Percentiles rank a stretch among this genome's conserved stretches.
phyloP scores from a whole-genome alignment of 2,113 vertebrate genomes.

The Tauraco erythrolophus region DNA sequence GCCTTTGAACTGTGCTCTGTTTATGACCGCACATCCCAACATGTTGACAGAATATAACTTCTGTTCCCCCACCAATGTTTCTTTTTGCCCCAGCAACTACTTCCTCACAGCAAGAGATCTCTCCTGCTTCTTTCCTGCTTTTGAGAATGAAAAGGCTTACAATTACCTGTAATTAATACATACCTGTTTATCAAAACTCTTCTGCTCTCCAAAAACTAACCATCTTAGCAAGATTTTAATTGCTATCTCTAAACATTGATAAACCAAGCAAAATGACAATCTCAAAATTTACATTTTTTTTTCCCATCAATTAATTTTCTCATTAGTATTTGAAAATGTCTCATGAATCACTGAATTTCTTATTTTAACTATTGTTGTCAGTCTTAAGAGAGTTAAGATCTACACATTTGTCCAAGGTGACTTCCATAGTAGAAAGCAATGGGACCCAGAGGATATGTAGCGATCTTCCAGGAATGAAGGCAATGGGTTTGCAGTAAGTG shows the following conservation, averaged over 20 bases:
- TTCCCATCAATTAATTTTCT: background rate
- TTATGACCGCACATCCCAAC: background rate
- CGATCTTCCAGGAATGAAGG: background rate
- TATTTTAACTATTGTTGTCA: background rate
- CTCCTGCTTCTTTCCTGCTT: background rate
- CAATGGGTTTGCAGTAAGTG: background rate
- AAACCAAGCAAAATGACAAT: background rate
- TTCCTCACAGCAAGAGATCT: background rate
- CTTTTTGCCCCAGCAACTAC: background rate
- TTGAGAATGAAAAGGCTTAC: background rate
- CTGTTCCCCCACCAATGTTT: background rate
- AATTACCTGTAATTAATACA: background rate
- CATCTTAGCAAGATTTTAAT: background rate
- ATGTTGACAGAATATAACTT: background rate
- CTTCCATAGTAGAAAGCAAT: background rate
- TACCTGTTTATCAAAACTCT: background rate
- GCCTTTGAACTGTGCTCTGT: constrained; percentile 17
- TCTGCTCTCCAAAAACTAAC: background rate
- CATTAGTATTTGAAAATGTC: background rate
- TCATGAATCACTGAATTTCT: background rate
- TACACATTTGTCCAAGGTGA: background rate
- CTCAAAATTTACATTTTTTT: background rate
- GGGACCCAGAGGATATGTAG: background rate
- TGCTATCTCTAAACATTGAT: background rate
- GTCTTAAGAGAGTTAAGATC: background rate